phyloP scores from a whole-genome alignment of 2,113 vertebrate genomes.

The Lamprologus ornatipinnis region DNA sequence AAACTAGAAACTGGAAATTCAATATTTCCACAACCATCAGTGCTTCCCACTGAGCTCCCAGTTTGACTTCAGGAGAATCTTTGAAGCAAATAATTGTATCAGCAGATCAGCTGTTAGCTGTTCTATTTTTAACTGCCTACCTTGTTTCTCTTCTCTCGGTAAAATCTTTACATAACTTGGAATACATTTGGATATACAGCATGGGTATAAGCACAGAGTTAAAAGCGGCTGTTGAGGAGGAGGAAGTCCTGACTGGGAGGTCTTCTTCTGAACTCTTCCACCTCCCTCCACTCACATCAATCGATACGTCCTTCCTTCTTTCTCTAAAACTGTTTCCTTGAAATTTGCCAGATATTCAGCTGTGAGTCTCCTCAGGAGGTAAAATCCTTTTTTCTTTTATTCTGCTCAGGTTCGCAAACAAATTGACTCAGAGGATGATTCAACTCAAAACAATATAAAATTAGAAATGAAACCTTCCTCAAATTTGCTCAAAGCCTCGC shows the following conservation, averaged over 20 bases:
- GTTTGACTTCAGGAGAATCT: background rate
- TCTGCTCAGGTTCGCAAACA: background rate
- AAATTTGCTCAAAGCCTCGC: background rate
- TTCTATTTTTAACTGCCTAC: background rate
- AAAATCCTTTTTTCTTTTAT: background rate
- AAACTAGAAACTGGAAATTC: background rate
- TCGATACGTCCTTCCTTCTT: background rate
- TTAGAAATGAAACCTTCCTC: background rate
- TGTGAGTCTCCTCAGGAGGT: background rate
- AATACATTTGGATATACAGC: background rate
- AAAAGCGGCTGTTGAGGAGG: slow-evolving; percentile 5
- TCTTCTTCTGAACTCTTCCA: background rate
- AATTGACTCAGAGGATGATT: background rate
- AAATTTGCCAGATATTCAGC: background rate
- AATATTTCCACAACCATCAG: background rate
- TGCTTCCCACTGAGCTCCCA: background rate
- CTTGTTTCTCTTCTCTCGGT: background rate
- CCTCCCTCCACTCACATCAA: background rate
- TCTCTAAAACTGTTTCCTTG: background rate
- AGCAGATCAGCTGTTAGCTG: background rate
- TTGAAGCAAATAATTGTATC: background rate
- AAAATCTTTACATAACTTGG: background rate
- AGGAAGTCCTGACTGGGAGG: slow-evolving; percentile 1
- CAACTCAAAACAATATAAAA: background rate
- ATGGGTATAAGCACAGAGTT: background rate